Conservation (phyloP, 2,888 invertebrate genomes). For the Emmelina monodactyla region DNA sequence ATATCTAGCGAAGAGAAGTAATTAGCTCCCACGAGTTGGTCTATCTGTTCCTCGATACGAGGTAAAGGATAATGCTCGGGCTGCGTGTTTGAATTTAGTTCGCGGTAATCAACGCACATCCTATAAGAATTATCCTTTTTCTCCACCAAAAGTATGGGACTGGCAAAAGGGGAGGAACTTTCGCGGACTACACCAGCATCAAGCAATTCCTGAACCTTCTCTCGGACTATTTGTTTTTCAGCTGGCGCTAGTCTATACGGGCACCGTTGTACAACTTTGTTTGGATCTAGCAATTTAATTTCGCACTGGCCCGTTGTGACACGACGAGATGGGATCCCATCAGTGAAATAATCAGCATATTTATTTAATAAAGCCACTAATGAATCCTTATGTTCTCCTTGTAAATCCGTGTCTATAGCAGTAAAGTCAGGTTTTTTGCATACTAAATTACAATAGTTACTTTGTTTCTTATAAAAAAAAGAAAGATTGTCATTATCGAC, state of each 20-base stretch:
- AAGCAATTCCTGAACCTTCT: slow-evolving; percentile 7
- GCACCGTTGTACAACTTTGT: slow-evolving; percentile 17
- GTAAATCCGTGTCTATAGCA: too few relatives aligned
- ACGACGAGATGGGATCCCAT: too few relatives aligned
- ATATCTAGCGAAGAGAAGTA: slow-evolving; percentile 25
- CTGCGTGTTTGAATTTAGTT: slow-evolving; percentile 3
- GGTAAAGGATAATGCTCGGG: slow-evolving; percentile 14
- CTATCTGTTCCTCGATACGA: slow-evolving; percentile 26
- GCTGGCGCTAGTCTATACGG: slow-evolving; percentile 15
- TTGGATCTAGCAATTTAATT: slow-evolving; percentile 22
- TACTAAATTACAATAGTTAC: too few relatives aligned
- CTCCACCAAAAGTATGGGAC: slow-evolving; percentile 5
- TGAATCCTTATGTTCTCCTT: too few relatives aligned
- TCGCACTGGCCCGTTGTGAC: too few relatives aligned
- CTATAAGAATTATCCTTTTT: slow-evolving; percentile 2
- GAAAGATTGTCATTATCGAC: too few relatives aligned
- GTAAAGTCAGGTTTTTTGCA: too few relatives aligned
- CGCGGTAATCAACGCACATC: slow-evolving; percentile 4
- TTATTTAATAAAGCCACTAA: too few relatives aligned
- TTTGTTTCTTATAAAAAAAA: too few relatives aligned
- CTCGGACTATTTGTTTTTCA: slow-evolving; percentile 4
- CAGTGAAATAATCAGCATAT: too few relatives aligned
- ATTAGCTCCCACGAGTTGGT: slow-evolving; percentile 15
- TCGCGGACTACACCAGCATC: slow-evolving; percentile 21
- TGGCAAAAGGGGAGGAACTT: slow-evolving; percentile 21